These are phyloP conservation scores for Platanista minor DNA, from an alignment of 2,113 vertebrate genomes.

Conservation along the genomic window DNA sequence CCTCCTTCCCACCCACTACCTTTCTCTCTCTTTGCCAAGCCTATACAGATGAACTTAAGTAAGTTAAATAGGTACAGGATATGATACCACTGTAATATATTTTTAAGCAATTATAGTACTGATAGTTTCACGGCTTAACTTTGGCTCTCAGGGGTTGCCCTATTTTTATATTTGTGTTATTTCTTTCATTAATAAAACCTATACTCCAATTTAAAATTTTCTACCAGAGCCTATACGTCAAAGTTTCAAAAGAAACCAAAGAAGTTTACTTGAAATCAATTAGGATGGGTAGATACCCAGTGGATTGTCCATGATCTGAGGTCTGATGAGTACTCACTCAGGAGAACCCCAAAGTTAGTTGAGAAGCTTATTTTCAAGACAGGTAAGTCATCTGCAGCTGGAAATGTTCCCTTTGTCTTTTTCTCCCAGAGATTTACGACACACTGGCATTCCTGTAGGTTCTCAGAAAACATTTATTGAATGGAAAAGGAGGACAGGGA, in stretches of 20 bases:
- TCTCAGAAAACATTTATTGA: not conserved
- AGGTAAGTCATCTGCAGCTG: not conserved
- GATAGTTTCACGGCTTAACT: not conserved
- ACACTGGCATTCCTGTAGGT: not conserved
- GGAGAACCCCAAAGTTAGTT: not conserved
- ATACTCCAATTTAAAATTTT: not conserved
- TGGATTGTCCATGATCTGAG: not conserved
- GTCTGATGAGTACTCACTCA: not conserved
- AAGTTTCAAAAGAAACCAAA: not conserved
- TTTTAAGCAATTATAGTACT: not conserved
- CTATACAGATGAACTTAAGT: not conserved
- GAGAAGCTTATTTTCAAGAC: not conserved
- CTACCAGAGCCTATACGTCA: not conserved
- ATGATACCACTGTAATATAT: not conserved
- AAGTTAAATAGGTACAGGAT: not conserved
- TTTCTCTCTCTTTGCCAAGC: not conserved
- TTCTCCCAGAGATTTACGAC: not conserved
- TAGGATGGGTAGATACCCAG: not conserved
- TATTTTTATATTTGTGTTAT: not conserved
- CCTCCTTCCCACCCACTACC: not conserved
- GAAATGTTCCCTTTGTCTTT: not conserved
- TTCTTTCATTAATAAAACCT: not conserved
- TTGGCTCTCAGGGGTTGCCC: not conserved
- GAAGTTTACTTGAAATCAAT: not conserved
- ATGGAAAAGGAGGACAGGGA: not conserved